Evolutionary conservation across 2,113 vertebrate species (phyloP), one percentile per base, ranked within the genome.

Genomic region (Seriola aureovittata): DNA sequence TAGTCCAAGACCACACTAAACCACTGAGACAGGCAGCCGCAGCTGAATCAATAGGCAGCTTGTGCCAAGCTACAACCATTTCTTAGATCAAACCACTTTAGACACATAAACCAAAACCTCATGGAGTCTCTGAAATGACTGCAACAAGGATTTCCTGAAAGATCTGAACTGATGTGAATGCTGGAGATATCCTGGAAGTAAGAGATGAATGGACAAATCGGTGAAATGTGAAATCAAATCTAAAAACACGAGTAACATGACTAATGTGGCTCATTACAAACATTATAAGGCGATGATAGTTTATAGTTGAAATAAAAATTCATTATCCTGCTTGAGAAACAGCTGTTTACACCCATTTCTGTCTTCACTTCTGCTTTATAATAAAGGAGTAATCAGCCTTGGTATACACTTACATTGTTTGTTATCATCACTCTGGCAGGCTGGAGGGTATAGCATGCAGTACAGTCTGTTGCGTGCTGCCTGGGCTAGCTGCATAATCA

Each of bases 401-500:
- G 6, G 36, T 40, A 13, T 68, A 52, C 8, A 25, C 46, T 52
- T 9, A 13, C 60, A 59, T 5, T 48, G 73, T 60, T 42, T 29
- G 48, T 44, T 58, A 66, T 59, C 9, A 13, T 46, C 8, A 7
- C 54, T 6, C 21, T 10, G 25, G 38, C 17, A 68, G 34, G 32
- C 42, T 69, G 23, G 42, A 17, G 36, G 70, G 55, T 23, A 23
- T 25, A 55, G 29, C 57, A 9, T 64, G 29, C 0, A 13, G 36
- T 59, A 25, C 14, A 16, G 19, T 34, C 40, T 14, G 59, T 78
- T 40, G 48, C 48, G 75, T 78, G 80, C 59, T 60, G 60, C 78
- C 52, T 75, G 44, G 48, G 50, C 60, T 54, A 21, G 57, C 29
- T 59, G 34, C 50, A 17, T 78, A 76, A 91, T 90, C 84, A 68